Conservation (phyloP, 64 coral and sea anemone species). For the Montipora efflorescens region DNA sequence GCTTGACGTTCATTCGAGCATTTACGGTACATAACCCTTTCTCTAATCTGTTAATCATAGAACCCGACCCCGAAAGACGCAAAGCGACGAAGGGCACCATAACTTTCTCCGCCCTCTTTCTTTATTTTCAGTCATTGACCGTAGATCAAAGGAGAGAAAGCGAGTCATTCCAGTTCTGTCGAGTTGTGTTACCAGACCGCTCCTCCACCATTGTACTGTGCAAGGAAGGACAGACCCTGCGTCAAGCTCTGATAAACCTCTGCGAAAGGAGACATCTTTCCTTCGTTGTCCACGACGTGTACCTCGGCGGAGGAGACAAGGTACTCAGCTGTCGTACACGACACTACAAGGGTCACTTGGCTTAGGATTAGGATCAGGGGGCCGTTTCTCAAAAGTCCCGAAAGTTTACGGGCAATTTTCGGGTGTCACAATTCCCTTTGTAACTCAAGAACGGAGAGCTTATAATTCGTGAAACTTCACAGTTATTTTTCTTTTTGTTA, state of each 20-base stretch:
- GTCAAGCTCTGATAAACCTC: conserved; percentile 74
- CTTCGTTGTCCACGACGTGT: conserved; percentile 75
- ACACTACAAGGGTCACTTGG: too few species aligned
- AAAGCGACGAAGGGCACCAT: background rate
- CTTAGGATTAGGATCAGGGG: too few species aligned
- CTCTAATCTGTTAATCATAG: too few species aligned
- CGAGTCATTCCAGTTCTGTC: conserved; percentile 88
- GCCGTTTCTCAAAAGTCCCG: too few species aligned
- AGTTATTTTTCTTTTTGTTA: too few species aligned
- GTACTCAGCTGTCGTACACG: background rate
- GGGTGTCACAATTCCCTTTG: too few species aligned
- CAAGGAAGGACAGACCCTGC: conserved; percentile 88
- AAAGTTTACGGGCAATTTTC: too few species aligned
- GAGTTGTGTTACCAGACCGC: conserved; percentile 85
- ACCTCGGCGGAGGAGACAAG: conserved; percentile 77
- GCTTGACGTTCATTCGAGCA: too few species aligned
- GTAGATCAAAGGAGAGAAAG: conserved; percentile 70
- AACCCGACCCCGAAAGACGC: too few species aligned
- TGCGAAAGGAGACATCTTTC: conserved; percentile 89
- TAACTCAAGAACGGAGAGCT: too few species aligned
- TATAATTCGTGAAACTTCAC: too few species aligned
- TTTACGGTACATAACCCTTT: too few species aligned
- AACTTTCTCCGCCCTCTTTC: background rate
- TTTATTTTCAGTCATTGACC: conserved; percentile 64
- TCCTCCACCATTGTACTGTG: conserved; percentile 83